Base-by-base conservation (phyloP, 1,140 invertebrate species). In the Hydropsyche tenuis region DNA sequence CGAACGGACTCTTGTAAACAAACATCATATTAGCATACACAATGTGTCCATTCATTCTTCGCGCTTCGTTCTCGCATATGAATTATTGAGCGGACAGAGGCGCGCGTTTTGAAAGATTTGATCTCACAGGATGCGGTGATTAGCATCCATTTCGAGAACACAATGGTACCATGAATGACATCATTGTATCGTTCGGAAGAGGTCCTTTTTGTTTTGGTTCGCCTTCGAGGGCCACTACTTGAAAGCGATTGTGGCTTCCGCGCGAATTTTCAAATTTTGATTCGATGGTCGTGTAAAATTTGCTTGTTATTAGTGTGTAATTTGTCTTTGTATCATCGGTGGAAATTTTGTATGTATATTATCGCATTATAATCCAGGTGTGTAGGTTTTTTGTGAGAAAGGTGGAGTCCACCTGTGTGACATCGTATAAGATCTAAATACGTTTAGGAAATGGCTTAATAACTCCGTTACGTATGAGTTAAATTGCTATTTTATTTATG, bases 341-440 rank as follows among this genome's bases (percentile, higher is more conserved):
- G n/a, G n/a, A n/a, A n/a, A n/a, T 37, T 37, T 37, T 9, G 3
- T 37, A 37, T 37, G 30, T 9, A 37, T 37, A 37, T 37, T 37
- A 37, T 37, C 30, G 30, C 30, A 37, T 37, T 37, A 37, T 3
- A 9, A 37, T 37, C 30, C 30, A 37, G 30, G 30, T 37, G 30
- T 37, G 30, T 37, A 4, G 3, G 9, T 4, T 37, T 37, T 37
- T 37, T 37, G 3, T 37, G 30, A 37, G 3, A 37, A 37, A 11
- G 22, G 22, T 9, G 1, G 23, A 22, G 30, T 43, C 27, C 63
- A 65, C 63, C 63, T 71, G 72, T 73, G 75, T 73, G 75, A 71
- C 42, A 73, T 69, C 72, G 62, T 66, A 68, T 18, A 64, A 22
- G 18, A 73, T 76, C 72, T 76, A 66, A 76, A 76, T 76, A 64